These are phyloP conservation scores for Tipula helvola DNA, from an alignment of 2,888 invertebrate species.

Conservation along the genomic window DNA sequence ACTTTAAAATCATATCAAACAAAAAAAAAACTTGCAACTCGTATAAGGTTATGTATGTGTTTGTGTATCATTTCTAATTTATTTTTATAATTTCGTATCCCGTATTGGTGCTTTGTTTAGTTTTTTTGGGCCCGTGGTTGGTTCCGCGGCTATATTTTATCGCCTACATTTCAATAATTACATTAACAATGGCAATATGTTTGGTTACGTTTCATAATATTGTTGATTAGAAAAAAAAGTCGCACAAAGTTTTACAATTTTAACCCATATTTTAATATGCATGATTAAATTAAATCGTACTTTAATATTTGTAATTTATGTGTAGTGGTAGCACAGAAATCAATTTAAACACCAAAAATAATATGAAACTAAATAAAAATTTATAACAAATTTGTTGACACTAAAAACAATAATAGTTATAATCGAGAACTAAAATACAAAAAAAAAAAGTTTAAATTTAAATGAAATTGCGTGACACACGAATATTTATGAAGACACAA, in stretches of 20 bases:
- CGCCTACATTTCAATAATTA: no score
- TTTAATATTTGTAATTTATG: neutral
- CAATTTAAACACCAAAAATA: neutral
- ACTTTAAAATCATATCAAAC: no score
- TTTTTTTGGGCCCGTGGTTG: no score
- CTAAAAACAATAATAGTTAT: neutral
- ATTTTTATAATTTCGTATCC: no score
- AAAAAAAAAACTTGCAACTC: no score
- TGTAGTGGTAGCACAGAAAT: neutral
- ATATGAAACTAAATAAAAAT: neutral
- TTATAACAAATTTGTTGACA: neutral
- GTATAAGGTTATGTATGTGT: no score
- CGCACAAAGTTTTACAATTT: neutral
- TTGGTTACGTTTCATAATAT: no score
- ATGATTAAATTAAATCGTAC: neutral
- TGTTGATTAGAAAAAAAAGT: neutral
- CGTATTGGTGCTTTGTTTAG: no score
- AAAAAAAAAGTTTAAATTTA: neutral
- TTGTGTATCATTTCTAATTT: no score
- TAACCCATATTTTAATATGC: neutral
- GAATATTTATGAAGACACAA: neutral
- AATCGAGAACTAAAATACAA: neutral
- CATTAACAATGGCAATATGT: no score
- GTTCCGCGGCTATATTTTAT: no score
- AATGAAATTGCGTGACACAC: slow-evolving; percentile 4